Evolutionary conservation across 1,140 invertebrate genomes (phyloP).

Genomic region (Lordiphosa clarofinis): DNA sequence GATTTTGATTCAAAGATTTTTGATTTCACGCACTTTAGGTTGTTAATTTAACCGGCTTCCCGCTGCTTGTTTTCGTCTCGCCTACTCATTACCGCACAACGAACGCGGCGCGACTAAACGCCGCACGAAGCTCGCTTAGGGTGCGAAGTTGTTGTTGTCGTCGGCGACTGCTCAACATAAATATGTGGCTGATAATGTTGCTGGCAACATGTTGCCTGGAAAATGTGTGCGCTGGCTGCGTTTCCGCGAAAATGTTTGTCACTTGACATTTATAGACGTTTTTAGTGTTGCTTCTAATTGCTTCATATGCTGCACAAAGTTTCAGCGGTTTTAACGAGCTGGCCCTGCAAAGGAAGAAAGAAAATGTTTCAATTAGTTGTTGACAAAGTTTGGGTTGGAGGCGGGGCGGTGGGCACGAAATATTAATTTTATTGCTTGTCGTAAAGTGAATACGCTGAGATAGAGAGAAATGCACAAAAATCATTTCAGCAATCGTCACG

Average conservation of each 20-base stretch:
- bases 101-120: constrained; percentile 52
- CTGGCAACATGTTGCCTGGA: constrained; percentile 58
- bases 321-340: constrained; percentile 16
- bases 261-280: constrained; percentile 62
- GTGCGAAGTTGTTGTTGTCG: constrained; percentile 46
- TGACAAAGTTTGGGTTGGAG: constrained; percentile 25
- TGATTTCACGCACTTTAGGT: not conserved
- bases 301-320: constrained; percentile 48
- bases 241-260: constrained; percentile 59
- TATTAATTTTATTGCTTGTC: constrained; percentile 56
- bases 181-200: constrained; percentile 47
- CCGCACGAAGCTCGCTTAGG: constrained; percentile 26
- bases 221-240: constrained; percentile 14
- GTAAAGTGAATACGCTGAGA: constrained; percentile 47
- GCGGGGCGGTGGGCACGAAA: constrained; percentile 12
- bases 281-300: constrained; percentile 64
- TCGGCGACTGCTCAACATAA: constrained; percentile 12
- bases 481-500: constrained; percentile 50
- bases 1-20: constrained; percentile 2
- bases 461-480: constrained; percentile 34
- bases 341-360: constrained; percentile 27
- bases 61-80: not conserved
- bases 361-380: constrained; percentile 68
- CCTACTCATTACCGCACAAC: constrained; percentile 19
- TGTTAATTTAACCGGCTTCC: not conserved